Percentiles rank a stretch among this genome's conserved stretches.
These are phyloP conservation scores for Tanypteryx hageni DNA, from an alignment of 2,888 invertebrate species.

Conservation along the genomic window DNA sequence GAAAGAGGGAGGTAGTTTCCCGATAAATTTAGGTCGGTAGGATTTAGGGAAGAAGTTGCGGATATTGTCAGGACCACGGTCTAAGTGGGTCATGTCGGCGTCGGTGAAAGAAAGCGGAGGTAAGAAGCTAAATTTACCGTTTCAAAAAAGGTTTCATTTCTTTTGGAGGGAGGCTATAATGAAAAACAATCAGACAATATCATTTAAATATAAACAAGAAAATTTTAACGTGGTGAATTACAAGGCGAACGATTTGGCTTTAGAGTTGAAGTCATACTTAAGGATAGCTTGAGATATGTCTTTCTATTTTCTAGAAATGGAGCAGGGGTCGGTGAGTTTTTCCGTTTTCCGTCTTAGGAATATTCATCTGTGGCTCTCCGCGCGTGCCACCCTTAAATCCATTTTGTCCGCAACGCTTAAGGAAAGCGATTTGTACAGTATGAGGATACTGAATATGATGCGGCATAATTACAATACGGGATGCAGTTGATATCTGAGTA, in stretches of 20 bases:
- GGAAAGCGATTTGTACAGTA: no score
- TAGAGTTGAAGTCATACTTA: no score
- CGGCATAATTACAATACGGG: no score
- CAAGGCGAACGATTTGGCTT: not conserved
- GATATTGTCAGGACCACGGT: not conserved
- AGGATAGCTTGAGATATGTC: no score
- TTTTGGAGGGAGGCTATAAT: not conserved
- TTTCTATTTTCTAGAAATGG: no score
- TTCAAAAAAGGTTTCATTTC: not conserved
- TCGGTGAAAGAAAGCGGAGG: not conserved
- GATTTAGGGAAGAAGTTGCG: constrained; percentile 8
- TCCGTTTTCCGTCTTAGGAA: no score
- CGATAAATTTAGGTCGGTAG: constrained; percentile 11
- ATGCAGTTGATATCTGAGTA: no score
- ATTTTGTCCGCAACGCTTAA: no score
- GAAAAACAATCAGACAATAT: not conserved
- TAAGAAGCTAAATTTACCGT: not conserved
- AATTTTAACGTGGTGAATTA: not conserved
- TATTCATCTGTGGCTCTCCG: no score
- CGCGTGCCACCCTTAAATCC: no score
- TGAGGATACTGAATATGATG: no score
- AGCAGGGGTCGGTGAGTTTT: no score
- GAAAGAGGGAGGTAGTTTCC: not conserved
- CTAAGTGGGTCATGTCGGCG: constrained; percentile 15
- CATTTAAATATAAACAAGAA: not conserved